Evolutionary conservation across 2,797 vertebrate species (phyloP).

Genomic region (Silurus lanzhouensis): DNA sequence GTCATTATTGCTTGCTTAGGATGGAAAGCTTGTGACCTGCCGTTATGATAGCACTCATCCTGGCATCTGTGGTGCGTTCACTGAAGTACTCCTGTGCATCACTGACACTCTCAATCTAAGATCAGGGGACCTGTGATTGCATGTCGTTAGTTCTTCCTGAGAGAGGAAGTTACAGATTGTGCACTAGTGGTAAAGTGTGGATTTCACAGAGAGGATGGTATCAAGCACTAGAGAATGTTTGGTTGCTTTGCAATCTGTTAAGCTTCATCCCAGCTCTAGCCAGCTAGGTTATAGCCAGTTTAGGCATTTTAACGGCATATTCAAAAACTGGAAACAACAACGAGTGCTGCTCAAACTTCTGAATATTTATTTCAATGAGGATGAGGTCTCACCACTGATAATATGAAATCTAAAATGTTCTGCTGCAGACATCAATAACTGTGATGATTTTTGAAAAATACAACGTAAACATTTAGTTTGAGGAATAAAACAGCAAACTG

Average conservation of each 20-base stretch:
- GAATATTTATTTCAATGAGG: background rate
- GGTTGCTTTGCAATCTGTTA: conserved; percentile 35
- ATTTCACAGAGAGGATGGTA: conserved; percentile 63
- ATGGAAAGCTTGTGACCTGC: conserved; percentile 46
- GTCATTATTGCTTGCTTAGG: conserved; percentile 65
- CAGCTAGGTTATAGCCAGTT: background rate
- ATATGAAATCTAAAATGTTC: too few relatives aligned
- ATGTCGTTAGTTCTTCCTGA: conserved; percentile 45
- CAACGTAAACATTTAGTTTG: background rate
- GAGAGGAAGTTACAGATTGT: conserved; percentile 38
- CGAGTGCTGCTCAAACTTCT: background rate
- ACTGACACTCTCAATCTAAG: conserved; percentile 43
- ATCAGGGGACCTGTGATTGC: conserved; percentile 28
- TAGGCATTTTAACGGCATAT: too few relatives aligned
- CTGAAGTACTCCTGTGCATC: conserved; percentile 42
- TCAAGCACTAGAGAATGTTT: conserved; percentile 49
- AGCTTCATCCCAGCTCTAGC: background rate
- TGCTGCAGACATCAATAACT: background rate
- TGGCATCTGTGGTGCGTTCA: conserved; percentile 21
- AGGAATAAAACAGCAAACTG: background rate
- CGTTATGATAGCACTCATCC: conserved; percentile 43
- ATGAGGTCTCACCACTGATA: background rate
- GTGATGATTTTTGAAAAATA: background rate
- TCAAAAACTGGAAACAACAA: background rate
- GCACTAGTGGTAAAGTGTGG: conserved; percentile 35